Conservation (phyloP, 2,113 vertebrate species). For the Dasyornis broadbenti region DNA sequence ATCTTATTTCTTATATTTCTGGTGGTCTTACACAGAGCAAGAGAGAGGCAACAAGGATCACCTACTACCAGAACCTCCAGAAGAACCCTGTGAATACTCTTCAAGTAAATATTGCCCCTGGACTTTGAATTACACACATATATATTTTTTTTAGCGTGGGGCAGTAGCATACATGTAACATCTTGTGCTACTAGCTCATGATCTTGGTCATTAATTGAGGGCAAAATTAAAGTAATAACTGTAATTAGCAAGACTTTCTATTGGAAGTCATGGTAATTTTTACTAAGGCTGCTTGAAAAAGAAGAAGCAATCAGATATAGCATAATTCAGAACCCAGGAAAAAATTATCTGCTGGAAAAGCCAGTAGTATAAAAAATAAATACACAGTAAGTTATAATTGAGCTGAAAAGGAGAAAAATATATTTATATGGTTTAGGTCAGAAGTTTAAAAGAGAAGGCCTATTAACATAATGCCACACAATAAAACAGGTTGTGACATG, state of each 20-base stretch:
- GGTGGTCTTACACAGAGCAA: background rate
- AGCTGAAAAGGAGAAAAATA: background rate
- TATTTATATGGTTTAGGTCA: background rate
- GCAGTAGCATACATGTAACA: background rate
- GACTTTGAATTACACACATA: background rate
- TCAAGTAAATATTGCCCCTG: background rate
- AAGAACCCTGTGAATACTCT: background rate
- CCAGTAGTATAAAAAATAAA: background rate
- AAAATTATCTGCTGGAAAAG: background rate
- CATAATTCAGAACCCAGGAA: background rate
- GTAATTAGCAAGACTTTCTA: background rate
- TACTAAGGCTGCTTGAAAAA: background rate
- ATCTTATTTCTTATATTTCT: background rate
- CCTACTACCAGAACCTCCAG: background rate
- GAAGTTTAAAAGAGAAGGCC: slow-evolving; percentile 16
- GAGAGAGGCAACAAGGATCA: background rate
- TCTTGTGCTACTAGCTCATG: background rate
- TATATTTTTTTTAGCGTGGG: background rate
- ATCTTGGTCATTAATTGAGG: background rate
- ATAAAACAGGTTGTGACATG: slow-evolving; percentile 24
- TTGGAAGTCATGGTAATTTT: background rate
- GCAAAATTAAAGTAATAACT: background rate
- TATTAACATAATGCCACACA: background rate
- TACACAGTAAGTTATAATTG: background rate
- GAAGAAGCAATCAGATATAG: background rate